A percentile compares a stretch with the other conserved stretches of the same genome.
These are phyloP conservation scores for Megaptera novaeangliae DNA, from an alignment of 2,113 vertebrate species.

Conservation along the genomic window DNA sequence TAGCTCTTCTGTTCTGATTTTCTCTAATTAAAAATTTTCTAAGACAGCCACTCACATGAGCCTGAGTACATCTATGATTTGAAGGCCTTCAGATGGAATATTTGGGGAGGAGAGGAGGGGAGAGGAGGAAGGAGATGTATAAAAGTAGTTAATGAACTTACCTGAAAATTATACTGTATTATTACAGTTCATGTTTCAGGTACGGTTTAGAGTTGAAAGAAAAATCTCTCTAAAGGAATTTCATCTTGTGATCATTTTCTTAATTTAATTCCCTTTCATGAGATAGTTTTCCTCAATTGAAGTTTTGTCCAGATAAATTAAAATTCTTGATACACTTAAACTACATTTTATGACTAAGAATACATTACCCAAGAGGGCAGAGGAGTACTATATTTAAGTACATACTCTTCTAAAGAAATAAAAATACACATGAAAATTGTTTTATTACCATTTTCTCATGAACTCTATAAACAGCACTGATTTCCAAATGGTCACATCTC, in stretches of 20 bases:
- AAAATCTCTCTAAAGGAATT: conserved; percentile 18
- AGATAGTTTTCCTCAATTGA: conserved; percentile 48
- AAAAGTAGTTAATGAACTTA: not conserved
- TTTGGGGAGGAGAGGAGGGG: not conserved
- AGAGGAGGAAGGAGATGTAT: not conserved
- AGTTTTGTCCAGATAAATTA: not conserved
- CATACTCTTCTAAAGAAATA: conserved; percentile 1
- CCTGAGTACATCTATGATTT: not conserved
- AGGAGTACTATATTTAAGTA: conserved; percentile 8
- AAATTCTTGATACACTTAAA: conserved; percentile 57
- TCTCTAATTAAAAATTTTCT: conserved; percentile 26
- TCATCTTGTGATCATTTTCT: conserved; percentile 14
- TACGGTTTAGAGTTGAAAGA: not conserved
- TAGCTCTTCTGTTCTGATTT: conserved; percentile 38
- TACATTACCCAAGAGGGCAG: conserved; percentile 38
- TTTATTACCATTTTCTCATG: not conserved
- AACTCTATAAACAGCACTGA: conserved; percentile 28
- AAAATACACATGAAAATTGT: not conserved
- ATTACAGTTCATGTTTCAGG: not conserved
- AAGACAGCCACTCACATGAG: not conserved
- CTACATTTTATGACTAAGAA: conserved; percentile 36
- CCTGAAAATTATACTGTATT: not conserved
- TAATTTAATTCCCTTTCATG: conserved; percentile 28
- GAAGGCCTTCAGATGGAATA: not conserved
- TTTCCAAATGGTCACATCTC: conserved; percentile 28